These are phyloP conservation scores for Escarpia spicata DNA, from an alignment of 2,888 invertebrate genomes.

Conservation along the genomic window DNA sequence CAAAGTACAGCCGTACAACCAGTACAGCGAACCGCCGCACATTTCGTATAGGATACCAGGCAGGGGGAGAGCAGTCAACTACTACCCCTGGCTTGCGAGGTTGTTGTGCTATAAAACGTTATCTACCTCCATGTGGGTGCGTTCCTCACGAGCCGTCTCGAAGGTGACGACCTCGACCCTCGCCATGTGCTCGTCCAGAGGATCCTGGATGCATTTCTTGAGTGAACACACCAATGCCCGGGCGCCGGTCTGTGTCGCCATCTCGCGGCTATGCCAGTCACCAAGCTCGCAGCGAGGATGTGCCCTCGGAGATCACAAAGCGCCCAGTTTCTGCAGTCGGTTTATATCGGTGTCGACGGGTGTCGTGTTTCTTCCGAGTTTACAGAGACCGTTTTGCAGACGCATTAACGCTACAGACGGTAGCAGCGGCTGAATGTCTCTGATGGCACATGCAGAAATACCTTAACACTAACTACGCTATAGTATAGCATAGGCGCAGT, in stretches of 20 bases:
- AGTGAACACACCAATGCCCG: conserved; percentile 33
- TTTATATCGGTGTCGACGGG: not conserved
- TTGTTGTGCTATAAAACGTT: not conserved
- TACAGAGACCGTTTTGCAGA: not conserved
- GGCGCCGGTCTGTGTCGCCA: not conserved
- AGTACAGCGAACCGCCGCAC: too few relatives aligned
- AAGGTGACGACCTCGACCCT: conserved; percentile 41
- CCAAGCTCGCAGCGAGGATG: not conserved
- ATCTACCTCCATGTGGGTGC: conserved; percentile 32
- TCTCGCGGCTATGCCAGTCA: not conserved
- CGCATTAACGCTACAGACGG: not conserved
- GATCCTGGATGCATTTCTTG: conserved; percentile 39
- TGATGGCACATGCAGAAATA: not conserved
- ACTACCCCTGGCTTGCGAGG: too few relatives aligned
- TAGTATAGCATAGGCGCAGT: not conserved
- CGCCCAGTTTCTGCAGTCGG: not conserved
- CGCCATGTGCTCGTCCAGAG: conserved; percentile 33
- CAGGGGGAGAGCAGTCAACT: too few relatives aligned
- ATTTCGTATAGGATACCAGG: too few relatives aligned
- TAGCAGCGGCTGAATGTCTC: not conserved
- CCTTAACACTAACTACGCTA: not conserved
- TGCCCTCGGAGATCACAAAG: not conserved
- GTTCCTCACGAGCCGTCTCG: conserved; percentile 32
- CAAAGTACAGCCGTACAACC: too few relatives aligned
- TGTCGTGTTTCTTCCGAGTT: not conserved